Conservation (phyloP, 2,797 vertebrate genomes). For the Apogon hyalosoma region DNA sequence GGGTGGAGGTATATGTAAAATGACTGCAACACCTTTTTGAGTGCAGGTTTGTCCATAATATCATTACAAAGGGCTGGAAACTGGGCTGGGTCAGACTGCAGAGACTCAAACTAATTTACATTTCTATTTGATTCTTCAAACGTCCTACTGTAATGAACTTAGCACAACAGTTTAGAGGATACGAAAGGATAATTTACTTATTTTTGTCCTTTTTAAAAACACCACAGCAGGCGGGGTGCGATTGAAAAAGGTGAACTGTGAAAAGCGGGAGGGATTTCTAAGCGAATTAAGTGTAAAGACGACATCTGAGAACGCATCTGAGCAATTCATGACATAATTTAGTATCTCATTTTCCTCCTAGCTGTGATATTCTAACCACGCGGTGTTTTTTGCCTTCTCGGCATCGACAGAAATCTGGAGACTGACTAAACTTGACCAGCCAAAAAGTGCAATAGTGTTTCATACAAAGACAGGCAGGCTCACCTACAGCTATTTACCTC, state of each 20-base stretch:
- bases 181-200: constrained; percentile 34
- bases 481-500: constrained; percentile 78
- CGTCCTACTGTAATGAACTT: constrained; percentile 59
- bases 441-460: constrained; percentile 82
- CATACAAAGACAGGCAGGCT: constrained; percentile 65
- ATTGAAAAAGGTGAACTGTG: constrained; percentile 8
- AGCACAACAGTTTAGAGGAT: constrained; percentile 70
- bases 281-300: neutral
- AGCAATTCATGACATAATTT: constrained; percentile 11
- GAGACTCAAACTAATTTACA: constrained; percentile 37
- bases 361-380: constrained; percentile 55
- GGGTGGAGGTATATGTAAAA: constrained; percentile 46
- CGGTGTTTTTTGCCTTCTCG: constrained; percentile 37
- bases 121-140: constrained; percentile 53
- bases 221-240: neutral
- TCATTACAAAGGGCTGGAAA: constrained; percentile 80
- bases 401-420: constrained; percentile 57
- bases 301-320: constrained; percentile 14
- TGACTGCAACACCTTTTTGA: constrained; percentile 57
- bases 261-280: constrained; percentile 3
- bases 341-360: constrained; percentile 40
- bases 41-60: constrained; percentile 63
- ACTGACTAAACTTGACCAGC: constrained; percentile 75
- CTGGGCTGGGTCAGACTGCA: constrained; percentile 56
- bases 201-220: constrained; percentile 3